Evolutionary conservation across 1,140 invertebrate genomes (phyloP), one percentile per base, ranked within the genome.

Genomic region (Eumaeus atala): DNA sequence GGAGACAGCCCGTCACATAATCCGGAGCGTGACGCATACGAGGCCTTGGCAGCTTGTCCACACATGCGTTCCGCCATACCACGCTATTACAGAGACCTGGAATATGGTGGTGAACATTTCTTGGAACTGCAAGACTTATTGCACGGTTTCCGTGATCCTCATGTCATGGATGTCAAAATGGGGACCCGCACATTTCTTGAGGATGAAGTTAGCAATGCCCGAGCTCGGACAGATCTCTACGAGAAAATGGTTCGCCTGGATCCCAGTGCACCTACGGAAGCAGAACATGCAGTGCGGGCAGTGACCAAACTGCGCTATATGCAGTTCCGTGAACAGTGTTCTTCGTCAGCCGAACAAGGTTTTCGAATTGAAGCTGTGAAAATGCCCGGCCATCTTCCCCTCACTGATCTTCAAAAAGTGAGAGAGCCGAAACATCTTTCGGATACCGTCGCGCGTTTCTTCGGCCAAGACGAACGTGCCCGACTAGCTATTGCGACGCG

Each of bases 321-420:
- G 96, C 93, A 96, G 74, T 99, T 98, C 87, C 89, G 97, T 36
- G 97, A 99, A 84, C 89, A 95, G 57, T 93, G 97, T 70, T 98
- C 96, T 59, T 98, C 97, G 1, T 96, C 96, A 0, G 94, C 95
- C 36, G 92, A 93, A 49, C 92, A 98, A 62, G 97, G 97, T 1
- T 99, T 99, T 77, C 89, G 98, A 60, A 97, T 99, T 61, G 98
- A 99, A 87, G 98, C 96, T 16, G 93, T 99, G 81, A 97, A 97
- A 85, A 87, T 94, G 57, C 91, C 93, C 1, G 93, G 93, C 1
- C 89, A 90, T 34, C 89, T 92, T 0, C 94, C 94, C 0, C 71
- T 95, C 0, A 95, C 92, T 11, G 93, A 95, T 75, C 68, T 95
- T 4, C 94, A 95, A 68, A 93, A 90, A 58, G 91, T 97, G 0